Conservation (phyloP, 2,797 vertebrate species). For the Amblyraja radiata region DNA sequence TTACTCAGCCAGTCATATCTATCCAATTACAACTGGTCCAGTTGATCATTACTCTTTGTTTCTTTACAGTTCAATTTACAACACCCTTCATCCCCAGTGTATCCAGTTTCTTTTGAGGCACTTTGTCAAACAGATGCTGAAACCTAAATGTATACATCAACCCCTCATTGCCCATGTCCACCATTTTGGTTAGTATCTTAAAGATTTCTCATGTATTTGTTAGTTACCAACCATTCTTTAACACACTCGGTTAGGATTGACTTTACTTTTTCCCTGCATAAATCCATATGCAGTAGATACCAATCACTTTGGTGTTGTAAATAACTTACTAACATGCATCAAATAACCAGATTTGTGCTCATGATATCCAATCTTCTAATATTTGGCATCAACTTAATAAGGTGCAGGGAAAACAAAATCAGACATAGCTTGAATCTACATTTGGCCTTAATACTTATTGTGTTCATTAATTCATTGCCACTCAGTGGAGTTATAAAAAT, state of each 20-base stretch:
- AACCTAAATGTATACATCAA: background rate
- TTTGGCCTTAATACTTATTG: background rate
- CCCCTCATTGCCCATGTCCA: background rate
- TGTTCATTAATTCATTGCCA: background rate
- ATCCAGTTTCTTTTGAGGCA: background rate
- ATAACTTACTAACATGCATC: background rate
- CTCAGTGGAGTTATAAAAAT: background rate
- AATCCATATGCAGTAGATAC: background rate
- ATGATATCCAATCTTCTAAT: background rate
- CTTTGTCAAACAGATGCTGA: slow-evolving; percentile 14
- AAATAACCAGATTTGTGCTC: background rate
- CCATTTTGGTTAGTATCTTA: background rate
- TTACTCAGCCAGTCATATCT: background rate
- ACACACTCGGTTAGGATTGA: background rate
- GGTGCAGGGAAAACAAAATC: background rate
- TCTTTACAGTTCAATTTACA: background rate
- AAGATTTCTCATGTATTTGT: background rate
- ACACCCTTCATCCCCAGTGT: background rate
- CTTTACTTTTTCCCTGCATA: background rate
- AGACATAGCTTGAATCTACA: background rate
- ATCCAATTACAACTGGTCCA: background rate
- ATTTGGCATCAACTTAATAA: background rate
- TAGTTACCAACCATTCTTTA: background rate
- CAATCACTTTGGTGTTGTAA: background rate
- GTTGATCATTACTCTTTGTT: slow-evolving; percentile 19